Evolutionary conservation across 2,113 vertebrate genomes (phyloP).

Genomic region (Vulpes lagopus): DNA sequence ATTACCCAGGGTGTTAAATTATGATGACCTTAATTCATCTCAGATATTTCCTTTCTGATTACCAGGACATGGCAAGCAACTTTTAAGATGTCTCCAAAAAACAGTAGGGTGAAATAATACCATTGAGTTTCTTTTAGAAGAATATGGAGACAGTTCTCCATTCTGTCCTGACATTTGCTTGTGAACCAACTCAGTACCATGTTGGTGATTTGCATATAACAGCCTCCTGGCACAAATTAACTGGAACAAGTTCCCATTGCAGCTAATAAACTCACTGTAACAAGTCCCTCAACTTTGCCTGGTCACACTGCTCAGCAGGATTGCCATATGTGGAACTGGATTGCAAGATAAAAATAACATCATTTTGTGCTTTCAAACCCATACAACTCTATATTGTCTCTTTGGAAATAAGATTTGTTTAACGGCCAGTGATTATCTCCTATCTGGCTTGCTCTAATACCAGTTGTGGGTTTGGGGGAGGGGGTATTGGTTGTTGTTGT

Average conservation of each 20-base stretch:
- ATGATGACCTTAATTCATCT: background rate
- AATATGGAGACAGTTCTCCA: background rate
- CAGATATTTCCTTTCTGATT: background rate
- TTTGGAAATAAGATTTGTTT: slow-evolving; percentile 73
- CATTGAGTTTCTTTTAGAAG: background rate
- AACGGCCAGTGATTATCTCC: slow-evolving; percentile 67
- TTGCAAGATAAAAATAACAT: slow-evolving; percentile 75
- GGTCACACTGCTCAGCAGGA: slow-evolving; percentile 74
- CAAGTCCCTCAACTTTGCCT: slow-evolving; percentile 78
- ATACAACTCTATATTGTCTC: slow-evolving; percentile 57
- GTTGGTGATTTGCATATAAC: slow-evolving; percentile 74
- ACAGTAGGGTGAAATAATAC: background rate
- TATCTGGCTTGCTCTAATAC: slow-evolving; percentile 64
- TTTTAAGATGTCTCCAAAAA: slow-evolving; percentile 7
- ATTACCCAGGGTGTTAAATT: background rate
- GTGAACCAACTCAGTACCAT: slow-evolving; percentile 30
- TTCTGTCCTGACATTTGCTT: slow-evolving; percentile 50
- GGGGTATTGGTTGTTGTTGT: background rate
- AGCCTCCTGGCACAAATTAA: slow-evolving; percentile 75
- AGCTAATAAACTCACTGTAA: slow-evolving; percentile 77
- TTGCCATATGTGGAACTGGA: slow-evolving; percentile 72
- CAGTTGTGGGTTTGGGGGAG: background rate
- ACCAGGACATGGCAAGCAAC: background rate
- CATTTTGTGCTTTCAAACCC: slow-evolving; percentile 67
- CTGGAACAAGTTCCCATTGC: slow-evolving; percentile 63